These are phyloP conservation scores for Paracanthobrama guichenoti DNA, from an alignment of 2,113 vertebrate species.

Conservation along the genomic window DNA sequence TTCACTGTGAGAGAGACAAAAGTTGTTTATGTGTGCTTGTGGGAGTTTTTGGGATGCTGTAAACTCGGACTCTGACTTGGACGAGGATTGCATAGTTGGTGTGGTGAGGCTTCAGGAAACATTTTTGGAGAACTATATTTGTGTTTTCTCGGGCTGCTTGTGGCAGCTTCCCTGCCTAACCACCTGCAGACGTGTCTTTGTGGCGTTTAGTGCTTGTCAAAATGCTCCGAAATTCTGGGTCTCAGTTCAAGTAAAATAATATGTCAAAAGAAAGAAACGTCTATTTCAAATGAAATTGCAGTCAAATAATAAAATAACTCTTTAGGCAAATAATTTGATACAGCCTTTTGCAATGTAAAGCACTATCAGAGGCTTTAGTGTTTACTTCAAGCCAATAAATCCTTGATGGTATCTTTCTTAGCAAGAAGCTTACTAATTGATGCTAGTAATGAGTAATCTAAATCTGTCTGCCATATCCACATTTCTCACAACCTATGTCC, in stretches of 20 bases:
- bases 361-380: neutral
- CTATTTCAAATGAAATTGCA: slow-evolving; percentile 16
- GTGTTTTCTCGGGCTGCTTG: slow-evolving; percentile 56
- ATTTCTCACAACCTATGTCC: neutral
- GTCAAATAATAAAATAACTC: neutral
- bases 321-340: slow-evolving; percentile 17
- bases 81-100: slow-evolving; percentile 56
- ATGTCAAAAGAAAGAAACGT: neutral
- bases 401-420: neutral
- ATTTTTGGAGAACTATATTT: slow-evolving; percentile 60
- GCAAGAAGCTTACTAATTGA: neutral
- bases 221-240: slow-evolving; percentile 42
- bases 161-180: slow-evolving; percentile 54
- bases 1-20: slow-evolving; percentile 37
- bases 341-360: neutral
- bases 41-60: slow-evolving; percentile 56
- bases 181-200: slow-evolving; percentile 57
- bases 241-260: slow-evolving; percentile 46
- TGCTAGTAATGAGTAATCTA: neutral
- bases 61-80: slow-evolving; percentile 47
- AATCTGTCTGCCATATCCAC: neutral
- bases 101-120: slow-evolving; percentile 56
- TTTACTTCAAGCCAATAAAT: slow-evolving; percentile 1
- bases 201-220: slow-evolving; percentile 46
- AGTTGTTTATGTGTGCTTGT: slow-evolving; percentile 48